Conservation (phyloP, 2,113 vertebrate genomes). For the Fregata magnificens region DNA sequence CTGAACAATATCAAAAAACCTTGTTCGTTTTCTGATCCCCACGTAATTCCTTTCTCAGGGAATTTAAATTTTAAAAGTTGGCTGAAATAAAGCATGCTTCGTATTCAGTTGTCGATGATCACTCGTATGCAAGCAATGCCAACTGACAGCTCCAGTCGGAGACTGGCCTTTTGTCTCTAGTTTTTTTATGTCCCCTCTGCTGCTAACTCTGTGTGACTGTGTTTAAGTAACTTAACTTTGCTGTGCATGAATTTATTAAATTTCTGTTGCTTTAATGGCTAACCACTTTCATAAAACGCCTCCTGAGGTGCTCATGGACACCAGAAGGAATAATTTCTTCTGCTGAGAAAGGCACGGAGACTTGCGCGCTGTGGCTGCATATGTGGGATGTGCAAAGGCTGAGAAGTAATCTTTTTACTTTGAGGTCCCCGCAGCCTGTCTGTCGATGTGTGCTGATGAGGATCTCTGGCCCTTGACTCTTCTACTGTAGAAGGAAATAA, state of each 20-base stretch:
- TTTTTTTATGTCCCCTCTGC: not conserved
- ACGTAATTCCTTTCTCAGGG: not conserved
- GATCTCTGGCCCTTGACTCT: not conserved
- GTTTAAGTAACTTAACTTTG: not conserved
- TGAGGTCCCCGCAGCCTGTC: not conserved
- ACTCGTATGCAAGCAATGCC: not conserved
- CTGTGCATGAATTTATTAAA: not conserved
- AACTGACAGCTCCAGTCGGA: not conserved
- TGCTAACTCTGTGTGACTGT: not conserved
- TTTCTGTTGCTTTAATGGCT: not conserved
- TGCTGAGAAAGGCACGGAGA: not conserved
- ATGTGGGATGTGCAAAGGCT: not conserved
- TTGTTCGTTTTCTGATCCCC: not conserved
- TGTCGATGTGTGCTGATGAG: not conserved
- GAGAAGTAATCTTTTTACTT: not conserved
- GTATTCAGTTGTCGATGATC: not conserved
- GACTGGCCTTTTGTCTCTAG: not conserved
- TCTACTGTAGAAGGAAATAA: not conserved
- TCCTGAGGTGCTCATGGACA: not conserved
- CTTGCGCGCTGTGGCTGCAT: not conserved
- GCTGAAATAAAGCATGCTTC: not conserved
- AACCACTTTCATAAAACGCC: too few species aligned
- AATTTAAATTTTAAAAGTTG: not conserved
- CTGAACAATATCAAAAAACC: rapidly evolving
- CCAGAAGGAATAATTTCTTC: not conserved